Evolutionary conservation across 2,113 vertebrate species (phyloP).

Genomic region (Scartelaos histophorus): DNA sequence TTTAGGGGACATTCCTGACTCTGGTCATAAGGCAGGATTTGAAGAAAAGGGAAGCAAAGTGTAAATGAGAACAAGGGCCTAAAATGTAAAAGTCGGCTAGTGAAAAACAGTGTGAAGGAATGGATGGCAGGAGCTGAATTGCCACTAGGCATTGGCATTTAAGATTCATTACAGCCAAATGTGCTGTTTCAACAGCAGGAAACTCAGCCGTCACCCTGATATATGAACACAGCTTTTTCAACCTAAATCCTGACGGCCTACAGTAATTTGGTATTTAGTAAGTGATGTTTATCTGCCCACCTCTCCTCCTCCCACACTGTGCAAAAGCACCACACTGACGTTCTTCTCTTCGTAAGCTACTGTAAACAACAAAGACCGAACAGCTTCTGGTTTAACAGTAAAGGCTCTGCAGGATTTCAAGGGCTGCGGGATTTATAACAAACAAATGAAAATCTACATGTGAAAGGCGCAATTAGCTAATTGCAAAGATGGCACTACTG

Average conservation of each 20-base stretch:
- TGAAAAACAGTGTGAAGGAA: slow-evolving; percentile 26
- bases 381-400: background rate
- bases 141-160: slow-evolving; percentile 64
- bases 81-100: slow-evolving; percentile 29
- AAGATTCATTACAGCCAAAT: slow-evolving; percentile 58
- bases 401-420: slow-evolving; percentile 20
- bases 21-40: too few relatives aligned
- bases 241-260: slow-evolving; percentile 49
- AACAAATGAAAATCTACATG: too few relatives aligned
- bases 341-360: slow-evolving; percentile 32
- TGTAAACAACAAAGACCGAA: slow-evolving; percentile 29
- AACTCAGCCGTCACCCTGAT: slow-evolving; percentile 63
- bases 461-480: too few relatives aligned
- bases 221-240: slow-evolving; percentile 46
- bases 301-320: slow-evolving; percentile 19
- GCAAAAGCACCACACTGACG: slow-evolving; percentile 30
- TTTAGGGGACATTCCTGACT: too few relatives aligned
- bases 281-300: slow-evolving; percentile 62
- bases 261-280: slow-evolving; percentile 68
- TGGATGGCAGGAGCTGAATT: slow-evolving; percentile 26
- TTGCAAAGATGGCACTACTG: too few relatives aligned
- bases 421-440: too few relatives aligned
- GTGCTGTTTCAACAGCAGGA: slow-evolving; percentile 43
- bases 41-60: background rate
- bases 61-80: slow-evolving; percentile 8